Conservation (phyloP, 2,113 vertebrate genomes). For the Hyperopisus bebe region DNA sequence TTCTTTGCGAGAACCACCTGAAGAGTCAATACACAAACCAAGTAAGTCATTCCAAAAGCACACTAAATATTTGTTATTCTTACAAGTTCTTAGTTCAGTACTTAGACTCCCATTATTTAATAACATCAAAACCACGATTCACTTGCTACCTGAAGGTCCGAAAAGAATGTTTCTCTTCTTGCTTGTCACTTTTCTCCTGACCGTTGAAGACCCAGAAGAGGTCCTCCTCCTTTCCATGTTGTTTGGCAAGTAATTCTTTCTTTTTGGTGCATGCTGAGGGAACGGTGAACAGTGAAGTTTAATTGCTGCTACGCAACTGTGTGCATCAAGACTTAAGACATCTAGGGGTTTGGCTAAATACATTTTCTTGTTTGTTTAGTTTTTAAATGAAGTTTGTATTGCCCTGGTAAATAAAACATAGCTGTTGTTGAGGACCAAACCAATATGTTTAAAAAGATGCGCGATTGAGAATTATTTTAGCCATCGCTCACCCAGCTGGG, state of each 20-base stretch:
- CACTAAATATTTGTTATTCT: not conserved
- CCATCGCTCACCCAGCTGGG: constrained; percentile 30
- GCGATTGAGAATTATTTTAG: not conserved
- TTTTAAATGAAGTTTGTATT: not conserved
- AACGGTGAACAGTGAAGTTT: not conserved
- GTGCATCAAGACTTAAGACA: not conserved
- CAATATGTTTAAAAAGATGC: not conserved
- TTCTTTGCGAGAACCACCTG: not conserved
- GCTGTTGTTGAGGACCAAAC: not conserved
- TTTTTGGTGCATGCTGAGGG: constrained; percentile 6
- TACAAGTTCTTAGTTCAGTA: not conserved
- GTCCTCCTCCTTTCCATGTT: not conserved
- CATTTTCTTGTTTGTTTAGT: not conserved
- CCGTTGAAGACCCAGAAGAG: not conserved
- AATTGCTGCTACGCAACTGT: not conserved
- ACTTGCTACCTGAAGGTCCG: constrained; percentile 38
- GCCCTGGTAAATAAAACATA: not conserved
- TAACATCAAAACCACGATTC: not conserved
- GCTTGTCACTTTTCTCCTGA: constrained; percentile 7
- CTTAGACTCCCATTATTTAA: not conserved
- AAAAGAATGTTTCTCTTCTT: constrained; percentile 34
- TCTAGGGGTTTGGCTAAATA: not conserved
- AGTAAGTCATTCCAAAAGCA: not conserved
- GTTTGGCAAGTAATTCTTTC: not conserved
- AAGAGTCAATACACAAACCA: not conserved